Evolutionary conservation across 1,140 invertebrate genomes (phyloP), one percentile per base, ranked within the genome.

Genomic region (Lepidotrigona ventralis): DNA sequence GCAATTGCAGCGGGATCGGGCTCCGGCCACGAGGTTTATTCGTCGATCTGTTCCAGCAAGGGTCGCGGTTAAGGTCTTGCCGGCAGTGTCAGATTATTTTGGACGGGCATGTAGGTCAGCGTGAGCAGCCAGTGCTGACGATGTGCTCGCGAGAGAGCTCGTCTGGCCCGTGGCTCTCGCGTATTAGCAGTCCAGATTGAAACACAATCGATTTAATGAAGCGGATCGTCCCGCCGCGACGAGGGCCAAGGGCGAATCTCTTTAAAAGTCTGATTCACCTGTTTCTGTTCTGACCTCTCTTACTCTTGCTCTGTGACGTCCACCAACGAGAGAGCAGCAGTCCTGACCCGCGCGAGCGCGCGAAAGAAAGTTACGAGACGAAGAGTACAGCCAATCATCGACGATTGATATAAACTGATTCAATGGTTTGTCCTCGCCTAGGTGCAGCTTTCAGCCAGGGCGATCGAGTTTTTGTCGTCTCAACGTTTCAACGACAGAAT

Each of bases 151-250:
- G 66, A 39, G 72, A 39, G 72, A 83, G 69, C 83, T 63, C 81
- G 85, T 86, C 82, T 87, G 74, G 87, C 70, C 56, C 63, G 80
- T 46, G 68, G 63, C 60, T 74, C 72, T 84, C 81, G 79, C 83
- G 70, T 77, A 85, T 89, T 82, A 85, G 69, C 85, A 58, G 79
- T 68, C 73, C 88, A 91, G 90, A 92, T 92, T 91, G 90, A 86
- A 91, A 85, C 89, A 90, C 89, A 91, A 92, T 91, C 91, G 89
- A 91, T 91, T 91, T 91, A 92, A 92, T 88, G 90, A 91, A 86
- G 80, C 90, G 86, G 88, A 91, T 90, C 89, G 89, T 85, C 86
- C 76, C 68, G 46, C 75, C 82, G 68, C 73, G 69, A 64, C 78
- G 87, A 91, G 90, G 91, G 91, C 90, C 91, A 92, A 92, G 91